Percentiles rank a stretch among this genome's conserved stretches.
Evolutionary conservation across 2,113 vertebrate genomes (phyloP).

Genomic region (Oncorhynchus masou): DNA sequence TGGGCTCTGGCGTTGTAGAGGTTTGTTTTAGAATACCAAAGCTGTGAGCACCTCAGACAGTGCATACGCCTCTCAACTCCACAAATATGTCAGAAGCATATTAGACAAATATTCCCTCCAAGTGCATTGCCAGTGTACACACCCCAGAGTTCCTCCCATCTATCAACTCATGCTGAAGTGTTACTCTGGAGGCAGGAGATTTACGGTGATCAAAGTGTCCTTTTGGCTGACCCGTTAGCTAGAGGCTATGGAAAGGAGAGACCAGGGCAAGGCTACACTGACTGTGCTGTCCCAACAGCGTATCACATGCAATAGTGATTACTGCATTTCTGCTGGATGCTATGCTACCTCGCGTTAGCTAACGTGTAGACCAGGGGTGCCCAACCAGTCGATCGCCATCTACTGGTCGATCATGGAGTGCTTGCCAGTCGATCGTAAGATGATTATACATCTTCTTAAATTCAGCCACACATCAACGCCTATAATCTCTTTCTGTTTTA

Average conservation of each 20-base stretch:
- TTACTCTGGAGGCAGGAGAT: too few species aligned
- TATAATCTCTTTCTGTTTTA: too few species aligned
- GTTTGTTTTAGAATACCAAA: constrained; percentile 20
- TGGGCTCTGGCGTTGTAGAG: neutral
- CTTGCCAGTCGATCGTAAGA: too few species aligned
- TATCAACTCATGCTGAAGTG: neutral
- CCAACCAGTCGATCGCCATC: too few species aligned
- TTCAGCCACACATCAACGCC: too few species aligned
- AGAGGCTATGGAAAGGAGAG: neutral
- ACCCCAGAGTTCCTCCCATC: neutral
- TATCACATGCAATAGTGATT: neutral
- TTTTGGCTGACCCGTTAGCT: neutral
- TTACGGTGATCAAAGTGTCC: neutral
- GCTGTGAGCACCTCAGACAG: neutral
- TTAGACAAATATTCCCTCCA: constrained; percentile 9
- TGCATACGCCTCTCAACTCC: neutral
- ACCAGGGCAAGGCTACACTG: neutral
- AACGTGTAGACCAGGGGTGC: too few species aligned
- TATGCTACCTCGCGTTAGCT: neutral
- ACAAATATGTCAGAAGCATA: constrained; percentile 19
- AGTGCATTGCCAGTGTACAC: constrained; percentile 15
- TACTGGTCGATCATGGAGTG: neutral
- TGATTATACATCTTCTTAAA: too few species aligned
- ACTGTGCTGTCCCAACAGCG: neutral
- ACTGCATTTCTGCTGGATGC: neutral